These are phyloP conservation scores for Lates japonicus DNA, from an alignment of 2,797 vertebrate genomes.

Conservation along the genomic window DNA sequence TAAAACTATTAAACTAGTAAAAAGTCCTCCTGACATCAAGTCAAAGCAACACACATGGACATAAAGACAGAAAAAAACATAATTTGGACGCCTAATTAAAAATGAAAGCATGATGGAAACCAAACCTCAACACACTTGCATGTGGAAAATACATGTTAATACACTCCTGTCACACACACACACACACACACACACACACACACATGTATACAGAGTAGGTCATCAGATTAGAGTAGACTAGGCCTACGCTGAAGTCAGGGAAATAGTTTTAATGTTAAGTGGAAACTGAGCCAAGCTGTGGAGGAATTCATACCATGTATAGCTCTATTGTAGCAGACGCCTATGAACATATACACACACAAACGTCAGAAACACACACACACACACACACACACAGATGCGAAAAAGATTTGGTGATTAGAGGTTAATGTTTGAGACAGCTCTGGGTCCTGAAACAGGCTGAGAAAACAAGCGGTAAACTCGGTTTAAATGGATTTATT, in stretches of 20 bases:
- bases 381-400: constrained; percentile 28
- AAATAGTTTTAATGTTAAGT: constrained; percentile 40
- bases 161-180: constrained; percentile 5
- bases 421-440: constrained; percentile 26
- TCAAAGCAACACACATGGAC: neutral
- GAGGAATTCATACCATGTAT: too few species aligned
- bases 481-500: constrained; percentile 78
- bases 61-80: neutral
- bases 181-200: constrained; percentile 24
- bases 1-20: neutral
- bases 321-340: constrained; percentile 46
- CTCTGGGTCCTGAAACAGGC: constrained; percentile 29
- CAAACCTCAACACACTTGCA: constrained; percentile 1
- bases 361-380: constrained; percentile 23
- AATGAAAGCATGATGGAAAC: constrained; percentile 44
- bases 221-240: constrained; percentile 50
- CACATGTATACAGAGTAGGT: constrained; percentile 23
- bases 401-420: constrained; percentile 30
- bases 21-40: neutral
- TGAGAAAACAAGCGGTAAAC: constrained; percentile 64
- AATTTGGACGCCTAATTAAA: neutral
- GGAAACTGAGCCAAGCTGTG: constrained; percentile 56
- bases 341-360: constrained; percentile 38
- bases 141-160: constrained; percentile 50
- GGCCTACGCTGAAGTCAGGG: constrained; percentile 45